A percentile compares a stretch with the other conserved stretches of the same genome.
phyloP scores from a whole-genome alignment of 2,797 vertebrate genomes.

The Poecilia picta region DNA sequence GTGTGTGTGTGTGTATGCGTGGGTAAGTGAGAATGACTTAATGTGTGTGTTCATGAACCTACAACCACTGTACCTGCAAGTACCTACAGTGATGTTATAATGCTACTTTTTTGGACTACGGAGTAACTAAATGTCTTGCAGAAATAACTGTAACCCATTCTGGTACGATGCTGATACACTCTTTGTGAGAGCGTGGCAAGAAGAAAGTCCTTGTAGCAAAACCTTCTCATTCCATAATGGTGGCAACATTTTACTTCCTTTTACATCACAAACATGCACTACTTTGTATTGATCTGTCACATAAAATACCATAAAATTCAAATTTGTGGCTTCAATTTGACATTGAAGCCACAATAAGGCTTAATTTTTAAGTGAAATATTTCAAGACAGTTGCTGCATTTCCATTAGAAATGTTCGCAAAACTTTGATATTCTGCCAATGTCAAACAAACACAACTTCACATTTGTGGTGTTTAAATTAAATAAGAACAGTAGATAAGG shows the following conservation, averaged over 20 bases:
- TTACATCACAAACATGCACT: too few species aligned
- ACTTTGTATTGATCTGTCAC: too few species aligned
- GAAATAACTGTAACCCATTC: neutral
- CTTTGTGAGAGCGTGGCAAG: neutral
- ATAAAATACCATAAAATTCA: too few species aligned
- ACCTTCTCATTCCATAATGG: neutral
- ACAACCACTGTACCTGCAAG: constrained; percentile 5
- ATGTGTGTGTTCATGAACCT: constrained; percentile 19
- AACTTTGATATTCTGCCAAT: too few species aligned
- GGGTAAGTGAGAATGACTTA: constrained; percentile 11
- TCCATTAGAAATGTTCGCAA: too few species aligned
- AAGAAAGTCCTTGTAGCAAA: neutral
- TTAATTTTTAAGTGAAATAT: too few species aligned
- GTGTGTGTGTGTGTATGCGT: constrained; percentile 29
- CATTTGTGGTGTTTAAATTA: too few species aligned
- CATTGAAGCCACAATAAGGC: too few species aligned
- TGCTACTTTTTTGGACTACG: constrained; percentile 40
- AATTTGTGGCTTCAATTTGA: too few species aligned
- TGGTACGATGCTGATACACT: neutral
- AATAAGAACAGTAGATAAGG: too few species aligned
- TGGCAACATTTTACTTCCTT: neutral
- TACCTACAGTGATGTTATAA: constrained; percentile 31
- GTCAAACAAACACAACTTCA: too few species aligned
- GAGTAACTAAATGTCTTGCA: constrained; percentile 11
- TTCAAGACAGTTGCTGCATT: too few species aligned